A percentile compares a stretch with the other conserved stretches of the same genome.
Evolutionary conservation across 2,888 invertebrate genomes (phyloP).

Genomic region (Colletes collaris): DNA sequence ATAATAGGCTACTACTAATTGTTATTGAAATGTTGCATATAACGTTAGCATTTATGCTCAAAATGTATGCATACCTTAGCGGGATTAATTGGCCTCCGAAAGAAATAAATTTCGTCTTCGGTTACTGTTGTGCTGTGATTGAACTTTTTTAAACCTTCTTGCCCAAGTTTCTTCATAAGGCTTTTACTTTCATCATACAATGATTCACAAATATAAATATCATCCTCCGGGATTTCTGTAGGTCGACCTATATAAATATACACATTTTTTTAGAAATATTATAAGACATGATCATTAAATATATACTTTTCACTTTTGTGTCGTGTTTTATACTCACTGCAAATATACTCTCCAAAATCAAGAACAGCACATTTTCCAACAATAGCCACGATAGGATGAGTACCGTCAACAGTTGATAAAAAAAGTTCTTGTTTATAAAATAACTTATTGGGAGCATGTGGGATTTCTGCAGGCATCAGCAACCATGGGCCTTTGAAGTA

Average conservation of each 20-base stretch:
- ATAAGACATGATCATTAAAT: neutral
- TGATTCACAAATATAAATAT: constrained; percentile 96
- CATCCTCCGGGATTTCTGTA: constrained; percentile 96
- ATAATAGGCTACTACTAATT: constrained; percentile 41
- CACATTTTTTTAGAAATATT: neutral
- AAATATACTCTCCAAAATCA: constrained; percentile 94
- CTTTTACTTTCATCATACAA: constrained; percentile 95
- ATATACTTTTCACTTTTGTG: neutral
- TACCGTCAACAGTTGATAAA: constrained; percentile 95
- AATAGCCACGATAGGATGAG: constrained; percentile 94
- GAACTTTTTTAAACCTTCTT: constrained; percentile 91
- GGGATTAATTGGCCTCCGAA: constrained; percentile 88
- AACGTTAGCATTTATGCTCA: constrained; percentile 36
- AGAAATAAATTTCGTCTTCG: constrained; percentile 96
- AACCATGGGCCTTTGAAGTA: constrained; percentile 98
- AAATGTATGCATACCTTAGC: constrained; percentile 84
- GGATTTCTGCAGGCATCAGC: constrained; percentile 93
- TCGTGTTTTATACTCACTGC: constrained; percentile 86
- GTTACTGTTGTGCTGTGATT: constrained; percentile 92
- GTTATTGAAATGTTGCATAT: constrained; percentile 30
- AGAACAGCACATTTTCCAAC: constrained; percentile 96
- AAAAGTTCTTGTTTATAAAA: constrained; percentile 98
- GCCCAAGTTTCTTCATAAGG: constrained; percentile 88
- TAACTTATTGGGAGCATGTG: constrained; percentile 90
- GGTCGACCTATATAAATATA: constrained; percentile 88